Percentiles rank a stretch among this genome's conserved stretches.
These are phyloP conservation scores for Chymomyza fuscimana DNA, from an alignment of 2,888 invertebrate species.

Conservation along the genomic window DNA sequence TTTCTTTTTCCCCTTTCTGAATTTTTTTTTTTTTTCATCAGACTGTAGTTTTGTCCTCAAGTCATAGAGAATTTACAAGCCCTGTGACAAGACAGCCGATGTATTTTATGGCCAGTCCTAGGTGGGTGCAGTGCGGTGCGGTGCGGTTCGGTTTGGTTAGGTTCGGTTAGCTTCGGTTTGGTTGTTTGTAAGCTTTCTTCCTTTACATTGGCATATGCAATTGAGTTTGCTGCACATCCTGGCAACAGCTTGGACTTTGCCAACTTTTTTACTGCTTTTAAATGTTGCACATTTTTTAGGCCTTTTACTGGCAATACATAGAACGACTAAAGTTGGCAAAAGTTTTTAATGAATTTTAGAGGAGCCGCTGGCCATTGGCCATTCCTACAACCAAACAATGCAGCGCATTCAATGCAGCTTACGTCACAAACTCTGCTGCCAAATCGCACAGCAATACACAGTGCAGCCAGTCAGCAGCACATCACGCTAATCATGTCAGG, in stretches of 20 bases:
- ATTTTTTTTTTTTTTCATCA: conserved; percentile 45
- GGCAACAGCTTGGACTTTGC: conserved; percentile 62
- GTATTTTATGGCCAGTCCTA: conserved; percentile 5
- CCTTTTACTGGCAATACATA: conserved; percentile 20
- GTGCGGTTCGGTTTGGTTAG: background rate
- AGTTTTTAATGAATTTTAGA: conserved; percentile 74
- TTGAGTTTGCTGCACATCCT: conserved; percentile 74
- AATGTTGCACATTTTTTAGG: conserved; percentile 56
- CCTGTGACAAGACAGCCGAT: conserved; percentile 58
- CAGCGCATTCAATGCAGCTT: background rate
- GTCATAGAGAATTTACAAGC: conserved; percentile 74
- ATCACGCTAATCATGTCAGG: conserved; percentile 58
- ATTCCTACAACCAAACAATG: conserved; percentile 17
- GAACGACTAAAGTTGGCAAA: conserved; percentile 31
- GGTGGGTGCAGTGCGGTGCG: conserved; percentile 16
- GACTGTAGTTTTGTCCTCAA: conserved; percentile 32
- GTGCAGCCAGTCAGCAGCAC: conserved; percentile 31
- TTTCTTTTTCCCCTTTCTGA: conserved; percentile 13
- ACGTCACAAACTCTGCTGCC: background rate
- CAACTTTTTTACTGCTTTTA: conserved; percentile 67
- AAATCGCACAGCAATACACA: background rate
- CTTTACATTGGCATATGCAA: conserved; percentile 70
- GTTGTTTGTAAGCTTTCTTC: background rate
- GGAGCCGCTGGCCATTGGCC: conserved; percentile 46
- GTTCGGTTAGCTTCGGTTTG: background rate